Evolutionary conservation across 2,797 vertebrate genomes (phyloP), one percentile per base, ranked within the genome.

Genomic region (Gymnothorax reevesii): DNA sequence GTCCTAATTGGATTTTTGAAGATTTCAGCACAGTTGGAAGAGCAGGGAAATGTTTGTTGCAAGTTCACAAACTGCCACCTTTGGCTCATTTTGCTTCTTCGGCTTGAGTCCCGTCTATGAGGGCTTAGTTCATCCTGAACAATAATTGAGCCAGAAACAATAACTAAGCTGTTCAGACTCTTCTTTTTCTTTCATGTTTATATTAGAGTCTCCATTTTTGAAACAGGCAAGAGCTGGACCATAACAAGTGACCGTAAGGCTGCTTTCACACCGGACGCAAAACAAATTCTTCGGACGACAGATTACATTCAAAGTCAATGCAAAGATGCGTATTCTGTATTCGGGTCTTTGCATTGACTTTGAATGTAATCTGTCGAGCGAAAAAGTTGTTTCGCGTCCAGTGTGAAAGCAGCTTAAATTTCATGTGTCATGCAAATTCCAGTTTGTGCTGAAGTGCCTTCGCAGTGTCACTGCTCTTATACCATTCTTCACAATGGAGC

Each of bases 401-500:
- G 33, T 42, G 33, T 42, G 33, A 42, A 42, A 42, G 33, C 33
- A 2, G 33, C 33, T 42, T 42, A 42, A 42, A 12, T 17, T 66
- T 66, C 85, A 87, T 75, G 87, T 89, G 89, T 88, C 91, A 88
- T 88, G 88, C 83, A 52, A 84, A 88, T 82, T 87, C 83, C 69
- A 86, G 85, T 84, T 84, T 62, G 10, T 87, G 84, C 75, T 59
- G 85, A 89, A 90, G 83, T 69, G 82, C 88, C 88, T 87, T 20
- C 27, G 75, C 89, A 89, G 92, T 90, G 84, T 89, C 84, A 89
- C 17, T 22, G 64, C 91, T 83, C 33, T 55, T 57, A 88, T 92
- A 27, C 54, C 8, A n/a, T 87, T 82, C 87, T 88, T 87, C 73
- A 82, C 90, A 87, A 66, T 66, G 77, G 73, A 87, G 79, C 88